These are phyloP conservation scores for Chalcis sispes DNA, from an alignment of 2,888 invertebrate genomes.

Conservation along the genomic window DNA sequence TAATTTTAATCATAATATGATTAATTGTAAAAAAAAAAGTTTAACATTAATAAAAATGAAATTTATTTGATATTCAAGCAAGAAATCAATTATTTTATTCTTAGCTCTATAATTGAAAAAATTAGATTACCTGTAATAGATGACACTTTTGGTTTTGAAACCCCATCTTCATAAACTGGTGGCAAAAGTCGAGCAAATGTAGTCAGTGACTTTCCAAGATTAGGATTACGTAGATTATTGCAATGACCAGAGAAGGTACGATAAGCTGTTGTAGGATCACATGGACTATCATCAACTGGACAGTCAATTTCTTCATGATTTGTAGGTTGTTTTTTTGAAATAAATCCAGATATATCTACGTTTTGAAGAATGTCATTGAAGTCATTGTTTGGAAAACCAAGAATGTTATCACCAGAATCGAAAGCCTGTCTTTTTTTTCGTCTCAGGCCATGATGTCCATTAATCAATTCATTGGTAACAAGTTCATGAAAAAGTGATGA, in stretches of 20 bases:
- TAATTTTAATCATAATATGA: not conserved
- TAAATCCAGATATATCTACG: slow-evolving; percentile 85
- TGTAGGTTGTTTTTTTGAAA: slow-evolving; percentile 80
- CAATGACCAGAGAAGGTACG: slow-evolving; percentile 90
- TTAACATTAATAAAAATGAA: no score
- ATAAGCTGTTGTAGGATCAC: slow-evolving; percentile 84
- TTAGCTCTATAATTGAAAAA: not conserved
- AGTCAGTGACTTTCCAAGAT: slow-evolving; percentile 88
- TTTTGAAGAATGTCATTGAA: slow-evolving; percentile 87
- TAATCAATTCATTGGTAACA: slow-evolving; percentile 90
- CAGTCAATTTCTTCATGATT: slow-evolving; percentile 84
- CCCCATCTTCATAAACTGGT: slow-evolving; percentile 92
- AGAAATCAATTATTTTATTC: no score
- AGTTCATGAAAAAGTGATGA: slow-evolving; percentile 91
- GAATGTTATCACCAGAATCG: slow-evolving; percentile 79
- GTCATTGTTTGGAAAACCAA: slow-evolving; percentile 80
- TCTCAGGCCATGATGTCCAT: slow-evolving; percentile 78
- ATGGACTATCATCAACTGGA: slow-evolving; percentile 83
- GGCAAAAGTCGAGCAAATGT: slow-evolving; percentile 91
- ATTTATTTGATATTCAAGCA: no score
- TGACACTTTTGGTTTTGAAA: slow-evolving; percentile 86
- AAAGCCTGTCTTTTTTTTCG: slow-evolving; percentile 86
- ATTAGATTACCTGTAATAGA: slow-evolving; percentile 79
- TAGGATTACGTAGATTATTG: slow-evolving; percentile 90
- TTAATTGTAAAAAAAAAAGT: no score